phyloP scores from a whole-genome alignment of 2,888 invertebrate genomes.

The Xanthia togata region DNA sequence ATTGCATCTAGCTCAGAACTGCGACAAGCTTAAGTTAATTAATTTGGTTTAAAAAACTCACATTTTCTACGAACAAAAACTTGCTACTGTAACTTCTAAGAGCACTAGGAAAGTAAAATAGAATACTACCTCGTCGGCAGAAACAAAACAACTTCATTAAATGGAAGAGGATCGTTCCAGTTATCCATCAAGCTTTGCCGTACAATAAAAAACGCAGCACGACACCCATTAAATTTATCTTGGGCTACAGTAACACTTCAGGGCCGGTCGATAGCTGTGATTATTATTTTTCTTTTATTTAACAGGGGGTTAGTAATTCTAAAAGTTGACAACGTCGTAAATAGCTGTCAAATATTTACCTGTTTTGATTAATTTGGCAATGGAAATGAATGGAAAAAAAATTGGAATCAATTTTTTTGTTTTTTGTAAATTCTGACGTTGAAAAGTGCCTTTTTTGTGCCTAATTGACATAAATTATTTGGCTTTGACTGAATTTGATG shows the following conservation, averaged over 20 bases:
- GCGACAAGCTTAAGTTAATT: neutral
- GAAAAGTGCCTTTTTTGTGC: no score
- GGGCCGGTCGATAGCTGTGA: neutral
- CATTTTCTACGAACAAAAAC: neutral
- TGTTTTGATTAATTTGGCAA: no score
- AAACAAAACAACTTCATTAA: conserved; percentile 35
- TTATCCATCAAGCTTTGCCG: conserved; percentile 51
- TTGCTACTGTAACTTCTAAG: neutral
- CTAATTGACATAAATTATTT: no score
- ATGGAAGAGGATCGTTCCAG: conserved; percentile 32
- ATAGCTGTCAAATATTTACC: no score
- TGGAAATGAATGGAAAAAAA: no score
- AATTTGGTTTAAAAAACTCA: neutral
- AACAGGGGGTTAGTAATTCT: no score
- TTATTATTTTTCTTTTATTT: no score
- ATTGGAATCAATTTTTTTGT: no score
- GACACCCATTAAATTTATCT: conserved; percentile 48
- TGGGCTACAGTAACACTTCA: conserved; percentile 15
- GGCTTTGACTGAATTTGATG: no score
- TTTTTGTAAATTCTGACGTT: no score
- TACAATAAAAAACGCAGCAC: conserved; percentile 54
- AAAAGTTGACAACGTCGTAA: no score
- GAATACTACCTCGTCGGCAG: conserved; percentile 1
- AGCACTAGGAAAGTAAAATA: conserved; percentile 15
- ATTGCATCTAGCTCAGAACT: neutral